Conservation (phyloP, 2,113 vertebrate species). For the Cygnus atratus region DNA sequence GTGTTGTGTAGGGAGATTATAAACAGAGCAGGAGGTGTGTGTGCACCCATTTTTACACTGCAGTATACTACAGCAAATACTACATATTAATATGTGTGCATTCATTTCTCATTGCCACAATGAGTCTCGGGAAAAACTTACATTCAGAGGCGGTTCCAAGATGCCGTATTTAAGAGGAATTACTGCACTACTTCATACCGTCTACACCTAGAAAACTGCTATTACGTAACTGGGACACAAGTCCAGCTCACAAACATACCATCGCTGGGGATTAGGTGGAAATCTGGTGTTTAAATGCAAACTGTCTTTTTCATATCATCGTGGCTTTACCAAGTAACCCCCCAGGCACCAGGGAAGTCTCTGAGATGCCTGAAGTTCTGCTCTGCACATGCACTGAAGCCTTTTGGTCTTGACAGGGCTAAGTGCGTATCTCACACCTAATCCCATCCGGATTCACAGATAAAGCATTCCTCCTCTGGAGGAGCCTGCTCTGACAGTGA, state of each 20-base stretch:
- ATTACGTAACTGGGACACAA: neutral
- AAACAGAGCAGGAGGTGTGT: neutral
- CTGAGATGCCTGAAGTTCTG: slow-evolving; percentile 11
- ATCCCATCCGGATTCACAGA: neutral
- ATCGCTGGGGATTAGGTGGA: neutral
- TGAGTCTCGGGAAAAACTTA: neutral
- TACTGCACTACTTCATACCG: neutral
- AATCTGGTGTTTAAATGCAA: neutral
- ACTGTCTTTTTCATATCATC: neutral
- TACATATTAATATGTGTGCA: neutral
- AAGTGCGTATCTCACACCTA: neutral
- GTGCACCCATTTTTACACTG: neutral
- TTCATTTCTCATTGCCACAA: neutral
- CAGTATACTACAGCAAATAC: neutral
- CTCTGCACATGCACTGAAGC: neutral
- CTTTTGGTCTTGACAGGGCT: slow-evolving; percentile 27
- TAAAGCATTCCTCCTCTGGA: neutral
- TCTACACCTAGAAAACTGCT: neutral
- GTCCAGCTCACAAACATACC: neutral
- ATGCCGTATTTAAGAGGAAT: neutral
- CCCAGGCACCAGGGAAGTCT: neutral
- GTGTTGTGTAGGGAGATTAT: neutral
- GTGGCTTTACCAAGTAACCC: neutral
- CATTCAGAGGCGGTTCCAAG: neutral
- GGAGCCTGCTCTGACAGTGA: neutral